Base-by-base conservation (phyloP, 2,113 vertebrate genomes). In the Melospiza georgiana region DNA sequence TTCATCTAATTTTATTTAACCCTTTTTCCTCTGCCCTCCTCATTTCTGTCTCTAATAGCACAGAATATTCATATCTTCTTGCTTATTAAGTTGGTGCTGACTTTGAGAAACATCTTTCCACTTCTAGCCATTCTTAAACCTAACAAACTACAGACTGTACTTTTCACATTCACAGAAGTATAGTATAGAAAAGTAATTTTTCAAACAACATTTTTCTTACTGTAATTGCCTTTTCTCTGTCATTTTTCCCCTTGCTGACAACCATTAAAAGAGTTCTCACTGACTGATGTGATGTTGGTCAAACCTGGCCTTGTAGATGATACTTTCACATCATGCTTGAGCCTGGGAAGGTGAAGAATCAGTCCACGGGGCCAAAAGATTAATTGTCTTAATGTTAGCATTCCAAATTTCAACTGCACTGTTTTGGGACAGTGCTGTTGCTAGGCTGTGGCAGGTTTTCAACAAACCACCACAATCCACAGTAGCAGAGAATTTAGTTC, bases 181-280 rank as follows among this genome's bases (percentile, higher is more conserved):
- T 15, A 33, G n/a, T 24, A 46, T 66, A 75, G 76, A 79, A 92
- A 94, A 74, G 49, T 59, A 71, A 78, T 90, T 94, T 95, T 95
- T 96, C 85, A 94, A 85, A 72, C 58, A 87, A 79, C 22, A 48
- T 10, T 91, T 90, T 95, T 94, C 57, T 79, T 92, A 49, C 55
- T 80, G 48, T 75, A 80, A 94, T 94, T 96, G 72, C 43, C 35
- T 95, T 93, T 94, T 96, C 23, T 83, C 87, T 96, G 71, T 73
- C 76, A 78, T 93, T 92, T 95, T 95, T 76, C n/a, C 80, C 24
- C 28, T 82, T 89, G 51, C 31, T 89, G 95, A 81, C 48, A 83
- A 28, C 68, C 65, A 87, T 89, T 94, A 89, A 78, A 84, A 67
- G 39, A 89, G 33, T 54, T 85, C 35, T 72, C 46, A 76, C 30